Evolutionary conservation across 2,888 invertebrate genomes (phyloP).

Genomic region (Tanypteryx hageni): DNA sequence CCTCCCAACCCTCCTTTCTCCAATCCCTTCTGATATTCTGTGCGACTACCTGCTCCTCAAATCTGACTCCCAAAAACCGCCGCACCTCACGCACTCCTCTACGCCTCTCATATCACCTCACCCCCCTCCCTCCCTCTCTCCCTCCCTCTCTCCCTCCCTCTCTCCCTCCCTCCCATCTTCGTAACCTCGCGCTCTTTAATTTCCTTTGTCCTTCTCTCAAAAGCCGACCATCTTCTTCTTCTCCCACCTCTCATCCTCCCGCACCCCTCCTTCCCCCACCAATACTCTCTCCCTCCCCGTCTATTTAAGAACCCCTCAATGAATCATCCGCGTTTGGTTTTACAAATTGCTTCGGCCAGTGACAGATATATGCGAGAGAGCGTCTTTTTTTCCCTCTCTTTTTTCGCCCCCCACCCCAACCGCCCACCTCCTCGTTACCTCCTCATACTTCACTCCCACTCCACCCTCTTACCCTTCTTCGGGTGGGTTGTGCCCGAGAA

Average conservation of each 20-base stretch:
- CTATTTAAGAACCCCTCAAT: slow-evolving; percentile 32
- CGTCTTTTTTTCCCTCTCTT: slow-evolving; percentile 19
- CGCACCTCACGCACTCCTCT: neutral
- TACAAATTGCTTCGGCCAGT: slow-evolving; percentile 62
- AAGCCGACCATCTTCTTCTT: slow-evolving; percentile 36
- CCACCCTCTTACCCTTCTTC: no score
- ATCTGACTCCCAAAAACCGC: neutral
- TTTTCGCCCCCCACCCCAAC: neutral
- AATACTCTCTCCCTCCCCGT: neutral
- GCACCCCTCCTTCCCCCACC: neutral
- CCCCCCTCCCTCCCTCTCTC: neutral
- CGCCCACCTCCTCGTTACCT: no score
- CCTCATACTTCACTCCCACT: no score
- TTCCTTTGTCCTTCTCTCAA: slow-evolving; percentile 47
- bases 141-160: neutral
- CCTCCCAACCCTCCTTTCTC: neutral
- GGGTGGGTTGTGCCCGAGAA: no score
- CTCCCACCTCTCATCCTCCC: neutral
- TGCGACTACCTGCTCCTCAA: neutral
- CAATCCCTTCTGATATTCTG: neutral
- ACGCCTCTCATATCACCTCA: neutral
- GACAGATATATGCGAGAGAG: slow-evolving; percentile 59
- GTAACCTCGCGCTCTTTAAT: slow-evolving; percentile 45
- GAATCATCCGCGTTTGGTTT: slow-evolving; percentile 63
- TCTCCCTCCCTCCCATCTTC: neutral